These are phyloP conservation scores for Todiramphus saurophagus DNA, from an alignment of 2,113 vertebrate genomes.

Conservation along the genomic window DNA sequence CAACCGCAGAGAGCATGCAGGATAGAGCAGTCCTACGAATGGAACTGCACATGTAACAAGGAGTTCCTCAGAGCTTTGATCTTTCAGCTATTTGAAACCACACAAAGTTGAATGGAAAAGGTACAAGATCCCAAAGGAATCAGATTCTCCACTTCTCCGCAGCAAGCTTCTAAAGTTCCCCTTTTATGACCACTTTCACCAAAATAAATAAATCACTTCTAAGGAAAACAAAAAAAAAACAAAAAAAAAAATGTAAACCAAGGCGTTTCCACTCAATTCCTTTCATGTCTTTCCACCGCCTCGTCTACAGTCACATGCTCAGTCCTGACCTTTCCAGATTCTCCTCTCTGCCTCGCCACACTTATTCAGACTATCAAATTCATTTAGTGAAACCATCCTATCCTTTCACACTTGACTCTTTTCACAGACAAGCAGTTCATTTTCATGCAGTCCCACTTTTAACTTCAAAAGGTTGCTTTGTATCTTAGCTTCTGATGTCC, in stretches of 20 bases:
- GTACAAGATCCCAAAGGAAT: conserved; percentile 49
- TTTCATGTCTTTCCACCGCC: conserved; percentile 61
- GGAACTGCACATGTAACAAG: background rate
- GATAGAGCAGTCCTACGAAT: background rate
- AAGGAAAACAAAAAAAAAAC: too few relatives aligned
- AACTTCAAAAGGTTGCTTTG: conserved; percentile 74
- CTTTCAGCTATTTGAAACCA: conserved; percentile 48
- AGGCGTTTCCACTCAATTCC: conserved; percentile 51
- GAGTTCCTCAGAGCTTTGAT: conserved; percentile 46
- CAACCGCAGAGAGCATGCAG: background rate
- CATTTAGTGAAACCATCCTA: conserved; percentile 72
- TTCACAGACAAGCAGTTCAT: conserved; percentile 71
- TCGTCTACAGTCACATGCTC: conserved; percentile 57
- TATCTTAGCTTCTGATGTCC: conserved; percentile 59
- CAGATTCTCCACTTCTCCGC: background rate
- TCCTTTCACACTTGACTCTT: conserved; percentile 74
- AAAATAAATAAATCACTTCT: conserved; percentile 56
- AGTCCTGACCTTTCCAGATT: conserved; percentile 73
- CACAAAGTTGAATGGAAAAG: conserved; percentile 33
- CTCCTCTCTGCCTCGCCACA: conserved; percentile 64
- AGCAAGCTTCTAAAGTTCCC: conserved; percentile 13
- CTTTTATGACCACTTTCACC: conserved; percentile 32
- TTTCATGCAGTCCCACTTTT: conserved; percentile 73
- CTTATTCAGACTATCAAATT: conserved; percentile 75
- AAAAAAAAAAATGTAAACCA: conserved; percentile 45